Percentiles rank a stretch among this genome's conserved stretches.
These are phyloP conservation scores for Platycheirus rosarum DNA, from an alignment of 2,888 invertebrate genomes.

Conservation along the genomic window DNA sequence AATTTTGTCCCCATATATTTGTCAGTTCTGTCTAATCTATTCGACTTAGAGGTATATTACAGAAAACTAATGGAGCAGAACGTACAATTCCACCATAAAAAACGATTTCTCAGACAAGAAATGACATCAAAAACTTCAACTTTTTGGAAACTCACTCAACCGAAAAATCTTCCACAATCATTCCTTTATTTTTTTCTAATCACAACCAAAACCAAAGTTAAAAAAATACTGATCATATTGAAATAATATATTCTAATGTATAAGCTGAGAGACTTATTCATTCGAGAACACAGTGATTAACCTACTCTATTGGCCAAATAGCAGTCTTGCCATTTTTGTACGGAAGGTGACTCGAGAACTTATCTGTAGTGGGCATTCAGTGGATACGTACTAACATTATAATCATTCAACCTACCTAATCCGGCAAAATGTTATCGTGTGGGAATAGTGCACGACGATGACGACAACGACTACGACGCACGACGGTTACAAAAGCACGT, in stretches of 20 bases:
- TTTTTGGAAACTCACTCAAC: slow-evolving; percentile 49
- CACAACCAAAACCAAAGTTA: not conserved
- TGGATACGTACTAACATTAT: slow-evolving; percentile 42
- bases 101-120: not conserved
- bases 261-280: slow-evolving; percentile 47
- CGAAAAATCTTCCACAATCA: slow-evolving; percentile 26
- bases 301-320: slow-evolving; percentile 71
- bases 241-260: slow-evolving; percentile 9
- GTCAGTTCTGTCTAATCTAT: slow-evolving; percentile 24
- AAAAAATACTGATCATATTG: slow-evolving; percentile 30
- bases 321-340: slow-evolving; percentile 68
- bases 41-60: slow-evolving; percentile 33
- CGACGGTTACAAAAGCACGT: slow-evolving; percentile 24
- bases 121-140: slow-evolving; percentile 16
- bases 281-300: slow-evolving; percentile 64
- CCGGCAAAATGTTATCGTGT: slow-evolving; percentile 68
- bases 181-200: not conserved
- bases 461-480: slow-evolving; percentile 6
- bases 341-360: slow-evolving; percentile 66
- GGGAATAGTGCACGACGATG: slow-evolving; percentile 61
- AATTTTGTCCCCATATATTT: slow-evolving; percentile 34
- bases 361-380: slow-evolving; percentile 47
- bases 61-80: slow-evolving; percentile 63
- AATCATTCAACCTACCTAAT: slow-evolving; percentile 71
- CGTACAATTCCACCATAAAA: slow-evolving; percentile 15